These are phyloP conservation scores for Aix galericulata DNA, from an alignment of 2,113 vertebrate genomes.

Conservation along the genomic window DNA sequence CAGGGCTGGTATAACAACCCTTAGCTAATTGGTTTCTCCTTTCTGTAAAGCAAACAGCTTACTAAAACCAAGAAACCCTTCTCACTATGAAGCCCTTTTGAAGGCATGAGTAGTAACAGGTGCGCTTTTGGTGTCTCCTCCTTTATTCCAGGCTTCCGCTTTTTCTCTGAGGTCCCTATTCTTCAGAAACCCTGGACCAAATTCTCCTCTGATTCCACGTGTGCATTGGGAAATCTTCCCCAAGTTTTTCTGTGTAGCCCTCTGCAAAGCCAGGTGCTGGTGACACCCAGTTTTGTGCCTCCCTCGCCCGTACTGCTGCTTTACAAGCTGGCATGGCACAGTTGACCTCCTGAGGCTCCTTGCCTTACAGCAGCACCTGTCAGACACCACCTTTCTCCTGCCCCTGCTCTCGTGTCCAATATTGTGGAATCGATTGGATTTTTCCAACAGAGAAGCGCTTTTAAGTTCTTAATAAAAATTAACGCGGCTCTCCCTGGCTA, in stretches of 20 bases:
- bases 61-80: not conserved
- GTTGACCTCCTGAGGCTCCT: not conserved
- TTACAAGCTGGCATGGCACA: accelerated
- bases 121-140: not conserved
- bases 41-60: not conserved
- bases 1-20: not conserved
- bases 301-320: not conserved
- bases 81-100: not conserved
- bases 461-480: not conserved
- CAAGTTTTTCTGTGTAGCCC: not conserved
- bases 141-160: not conserved
- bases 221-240: not conserved
- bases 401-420: not conserved
- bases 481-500: not conserved
- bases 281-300: not conserved
- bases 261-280: not conserved
- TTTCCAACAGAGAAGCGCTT: not conserved
- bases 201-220: not conserved
- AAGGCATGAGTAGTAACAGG: not conserved
- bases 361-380: not conserved
- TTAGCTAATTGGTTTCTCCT: not conserved
- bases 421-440: not conserved
- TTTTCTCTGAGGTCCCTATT: not conserved
- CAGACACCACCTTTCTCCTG: not conserved
- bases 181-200: not conserved